These are phyloP conservation scores for Atractosteus spatula DNA, from an alignment of 2,113 vertebrate species.

Conservation along the genomic window DNA sequence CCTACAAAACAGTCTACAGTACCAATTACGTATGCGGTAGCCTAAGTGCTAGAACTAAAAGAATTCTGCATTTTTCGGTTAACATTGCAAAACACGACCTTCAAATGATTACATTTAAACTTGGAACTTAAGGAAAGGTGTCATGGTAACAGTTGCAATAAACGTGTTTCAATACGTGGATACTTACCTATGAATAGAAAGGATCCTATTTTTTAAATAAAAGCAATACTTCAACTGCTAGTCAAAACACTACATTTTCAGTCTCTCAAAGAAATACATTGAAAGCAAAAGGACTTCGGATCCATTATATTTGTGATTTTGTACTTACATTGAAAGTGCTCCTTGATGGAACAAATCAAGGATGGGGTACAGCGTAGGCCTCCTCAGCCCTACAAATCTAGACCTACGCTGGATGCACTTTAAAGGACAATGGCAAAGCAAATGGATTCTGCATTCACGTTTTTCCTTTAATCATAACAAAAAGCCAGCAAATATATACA, in stretches of 20 bases:
- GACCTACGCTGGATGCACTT: constrained; percentile 88
- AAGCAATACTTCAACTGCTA: constrained; percentile 37
- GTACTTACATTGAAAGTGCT: constrained; percentile 97
- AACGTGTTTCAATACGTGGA: constrained; percentile 48
- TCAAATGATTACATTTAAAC: constrained; percentile 16
- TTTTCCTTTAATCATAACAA: constrained; percentile 69
- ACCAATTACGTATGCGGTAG: constrained; percentile 12
- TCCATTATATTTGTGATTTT: constrained; percentile 54
- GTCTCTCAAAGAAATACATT: constrained; percentile 49
- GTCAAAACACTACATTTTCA: constrained; percentile 33
- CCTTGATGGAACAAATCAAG: constrained; percentile 90
- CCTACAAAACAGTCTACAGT: constrained; percentile 42
- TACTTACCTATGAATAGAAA: constrained; percentile 66
- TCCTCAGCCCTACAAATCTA: constrained; percentile 89
- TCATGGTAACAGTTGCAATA: constrained; percentile 9
- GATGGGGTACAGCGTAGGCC: constrained; percentile 89
- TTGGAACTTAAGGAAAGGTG: constrained; percentile 13
- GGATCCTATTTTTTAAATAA: constrained; percentile 46
- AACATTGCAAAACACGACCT: constrained; percentile 19
- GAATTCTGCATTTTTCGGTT: constrained; percentile 17
- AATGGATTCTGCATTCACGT: constrained; percentile 70
- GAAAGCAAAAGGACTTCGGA: constrained; percentile 42
- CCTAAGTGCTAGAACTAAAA: not conserved
- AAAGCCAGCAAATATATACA: constrained; percentile 79
- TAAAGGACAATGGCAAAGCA: constrained; percentile 91